These are phyloP conservation scores for Panurus biarmicus DNA, from an alignment of 2,113 vertebrate genomes.

Conservation along the genomic window DNA sequence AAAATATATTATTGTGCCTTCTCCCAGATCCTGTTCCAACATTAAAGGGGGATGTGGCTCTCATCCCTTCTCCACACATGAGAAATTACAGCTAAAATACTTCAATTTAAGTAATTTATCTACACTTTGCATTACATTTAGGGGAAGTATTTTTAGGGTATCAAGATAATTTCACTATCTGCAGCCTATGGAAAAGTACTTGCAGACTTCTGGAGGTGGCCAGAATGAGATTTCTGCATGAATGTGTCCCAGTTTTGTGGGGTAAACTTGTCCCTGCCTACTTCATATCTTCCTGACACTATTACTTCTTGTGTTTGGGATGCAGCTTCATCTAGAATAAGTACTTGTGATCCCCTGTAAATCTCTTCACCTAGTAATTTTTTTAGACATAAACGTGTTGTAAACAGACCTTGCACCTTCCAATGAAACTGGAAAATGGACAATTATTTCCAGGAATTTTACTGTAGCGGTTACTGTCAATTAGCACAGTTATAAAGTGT, in stretches of 20 bases:
- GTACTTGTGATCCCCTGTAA: background rate
- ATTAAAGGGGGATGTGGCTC: background rate
- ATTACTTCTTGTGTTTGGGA: background rate
- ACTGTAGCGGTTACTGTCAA: background rate
- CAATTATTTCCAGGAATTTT: background rate
- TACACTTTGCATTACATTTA: background rate
- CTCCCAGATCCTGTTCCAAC: background rate
- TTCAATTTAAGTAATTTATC: background rate
- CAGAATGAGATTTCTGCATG: background rate
- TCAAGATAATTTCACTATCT: background rate
- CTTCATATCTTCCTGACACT: background rate
- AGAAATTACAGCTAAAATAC: background rate
- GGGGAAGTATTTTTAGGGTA: background rate
- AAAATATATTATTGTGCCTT: background rate
- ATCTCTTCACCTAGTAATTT: background rate
- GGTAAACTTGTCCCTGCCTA: background rate
- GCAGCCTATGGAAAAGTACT: background rate
- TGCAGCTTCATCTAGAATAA: background rate
- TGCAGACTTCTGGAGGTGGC: background rate
- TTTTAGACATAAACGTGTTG: background rate
- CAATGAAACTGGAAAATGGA: background rate
- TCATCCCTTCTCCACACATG: background rate
- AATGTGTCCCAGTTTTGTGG: background rate
- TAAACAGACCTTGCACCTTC: background rate
- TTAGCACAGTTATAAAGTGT: background rate